Base-by-base conservation (phyloP, 2,113 vertebrate species). In the Sula dactylatra region DNA sequence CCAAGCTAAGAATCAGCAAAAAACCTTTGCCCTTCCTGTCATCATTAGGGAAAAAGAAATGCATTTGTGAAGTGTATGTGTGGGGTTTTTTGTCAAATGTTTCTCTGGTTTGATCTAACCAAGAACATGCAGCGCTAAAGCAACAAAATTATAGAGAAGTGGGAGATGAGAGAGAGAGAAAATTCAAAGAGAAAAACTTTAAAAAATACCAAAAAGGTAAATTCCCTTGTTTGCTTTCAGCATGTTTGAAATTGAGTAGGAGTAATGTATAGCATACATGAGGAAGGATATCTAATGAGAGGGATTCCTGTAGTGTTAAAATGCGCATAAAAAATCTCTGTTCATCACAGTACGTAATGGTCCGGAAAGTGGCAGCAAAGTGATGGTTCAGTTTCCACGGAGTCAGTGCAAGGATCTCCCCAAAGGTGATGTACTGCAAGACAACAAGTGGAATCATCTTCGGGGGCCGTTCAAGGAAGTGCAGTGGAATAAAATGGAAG, bases 401-500 rank as follows among this genome's bases (percentile, higher is more conserved):
- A 99, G 97, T 79, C 99, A 99, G 82, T 99, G 98, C 97, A 99
- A 99, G 97, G 99, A 99, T 86, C 98, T 99, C 74, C 98, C 98
- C 4, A 99, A 99, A 93, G 99, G 98, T 0, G 99, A 99, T 2
- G 99, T 99, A 26, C 97, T 99, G 91, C 99, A 99, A 52, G 99
- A 99, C 56, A 97, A 47, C 94, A 99, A 99, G 82, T 99, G 99
- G 99, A 99, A 97, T 90, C 98, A 99, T 86, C 99, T 99, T 19
- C 98, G 99, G 6, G 99, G 99, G 5, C 99, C 99, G 0, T 98
- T 99, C 97, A 99, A 97, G 76, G 99, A 99, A 94, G 99, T 99
- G 47, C 98, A 99, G 94, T 99, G 99, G 99, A 99, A 98, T 97
- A 99, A 98, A 95, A 99, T 99, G 99, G 99, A 99, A 96, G 99